Conservation (phyloP, 1,140 invertebrate genomes). For the Macrotrachela quadricornifera region DNA sequence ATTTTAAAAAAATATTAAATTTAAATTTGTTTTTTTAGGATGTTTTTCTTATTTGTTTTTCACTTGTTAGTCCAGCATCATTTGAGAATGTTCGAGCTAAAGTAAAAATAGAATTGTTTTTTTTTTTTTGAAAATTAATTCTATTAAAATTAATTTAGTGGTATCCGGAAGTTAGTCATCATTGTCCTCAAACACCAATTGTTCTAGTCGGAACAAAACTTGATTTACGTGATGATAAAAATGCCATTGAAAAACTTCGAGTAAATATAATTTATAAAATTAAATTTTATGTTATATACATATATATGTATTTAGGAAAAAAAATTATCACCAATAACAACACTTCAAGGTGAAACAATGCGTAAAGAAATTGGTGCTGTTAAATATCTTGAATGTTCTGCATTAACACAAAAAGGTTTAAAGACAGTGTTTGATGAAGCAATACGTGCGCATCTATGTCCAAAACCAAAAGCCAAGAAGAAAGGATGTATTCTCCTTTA, state of each 20-base stretch:
- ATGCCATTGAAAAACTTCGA: conserved; percentile 86
- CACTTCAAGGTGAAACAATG: conserved; percentile 62
- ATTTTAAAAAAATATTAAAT: too few relatives aligned
- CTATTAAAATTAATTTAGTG: conserved; percentile 12
- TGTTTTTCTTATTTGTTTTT: conserved; percentile 94
- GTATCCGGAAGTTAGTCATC: conserved; percentile 40
- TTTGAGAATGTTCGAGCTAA: conserved; percentile 97
- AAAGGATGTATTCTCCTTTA: too few relatives aligned
- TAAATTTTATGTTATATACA: too few relatives aligned
- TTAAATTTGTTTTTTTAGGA: conserved; percentile 31
- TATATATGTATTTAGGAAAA: background rate
- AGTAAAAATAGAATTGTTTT: conserved; percentile 12
- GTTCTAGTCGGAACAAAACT: conserved; percentile 43
- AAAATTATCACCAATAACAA: conserved; percentile 5
- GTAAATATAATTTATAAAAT: too few relatives aligned
- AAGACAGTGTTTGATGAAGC: conserved; percentile 37
- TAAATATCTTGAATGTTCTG: conserved; percentile 30
- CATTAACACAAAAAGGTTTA: conserved; percentile 37
- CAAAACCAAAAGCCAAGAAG: background rate
- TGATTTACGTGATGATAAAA: conserved; percentile 89
- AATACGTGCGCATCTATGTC: conserved; percentile 34
- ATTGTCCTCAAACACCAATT: conserved; percentile 40
- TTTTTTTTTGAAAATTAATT: too few relatives aligned
- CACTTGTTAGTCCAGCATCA: conserved; percentile 86
- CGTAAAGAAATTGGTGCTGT: conserved; percentile 74